Evolutionary conservation across 2,888 invertebrate genomes (phyloP).

Genomic region (Drosophila kambysellisi): DNA sequence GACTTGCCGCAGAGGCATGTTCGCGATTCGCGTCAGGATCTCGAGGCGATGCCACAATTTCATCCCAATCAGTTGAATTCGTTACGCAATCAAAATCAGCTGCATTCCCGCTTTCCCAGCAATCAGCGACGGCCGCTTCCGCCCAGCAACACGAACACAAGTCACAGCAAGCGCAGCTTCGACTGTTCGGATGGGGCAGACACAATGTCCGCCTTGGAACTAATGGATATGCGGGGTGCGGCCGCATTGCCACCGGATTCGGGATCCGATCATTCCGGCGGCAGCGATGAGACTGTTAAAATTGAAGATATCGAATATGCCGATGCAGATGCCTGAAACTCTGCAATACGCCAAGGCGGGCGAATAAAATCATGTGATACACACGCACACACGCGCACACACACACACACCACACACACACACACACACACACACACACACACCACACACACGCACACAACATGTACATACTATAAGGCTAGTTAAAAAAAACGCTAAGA

Average conservation of each 20-base stretch:
- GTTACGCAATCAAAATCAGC: slow-evolving; percentile 61
- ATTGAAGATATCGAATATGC: slow-evolving; percentile 85
- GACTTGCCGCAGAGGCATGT: slow-evolving; percentile 67
- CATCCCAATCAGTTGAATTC: slow-evolving; percentile 66
- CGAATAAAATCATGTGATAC: slow-evolving; percentile 3
- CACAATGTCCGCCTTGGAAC: slow-evolving; percentile 70
- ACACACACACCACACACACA: background rate
- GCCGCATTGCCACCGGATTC: slow-evolving; percentile 66
- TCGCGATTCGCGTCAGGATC: slow-evolving; percentile 77
- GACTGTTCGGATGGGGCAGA: slow-evolving; percentile 64
- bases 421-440: background rate
- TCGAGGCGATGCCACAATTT: slow-evolving; percentile 80
- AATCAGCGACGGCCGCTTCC: slow-evolving; percentile 18
- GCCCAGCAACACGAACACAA: slow-evolving; percentile 12
- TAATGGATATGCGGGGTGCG: slow-evolving; percentile 72
- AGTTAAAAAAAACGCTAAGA: background rate
- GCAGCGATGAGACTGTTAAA: slow-evolving; percentile 84
- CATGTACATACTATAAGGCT: background rate
- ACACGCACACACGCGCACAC: background rate
- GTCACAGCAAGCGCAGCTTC: slow-evolving; percentile 37
- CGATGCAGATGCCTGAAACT: slow-evolving; percentile 83
- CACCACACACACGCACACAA: background rate
- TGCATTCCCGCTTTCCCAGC: slow-evolving; percentile 49
- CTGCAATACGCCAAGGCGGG: slow-evolving; percentile 19
- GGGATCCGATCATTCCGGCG: slow-evolving; percentile 85